These are phyloP conservation scores for Hirtodrosophila histrioides DNA, from an alignment of 2,888 invertebrate species.

Conservation along the genomic window DNA sequence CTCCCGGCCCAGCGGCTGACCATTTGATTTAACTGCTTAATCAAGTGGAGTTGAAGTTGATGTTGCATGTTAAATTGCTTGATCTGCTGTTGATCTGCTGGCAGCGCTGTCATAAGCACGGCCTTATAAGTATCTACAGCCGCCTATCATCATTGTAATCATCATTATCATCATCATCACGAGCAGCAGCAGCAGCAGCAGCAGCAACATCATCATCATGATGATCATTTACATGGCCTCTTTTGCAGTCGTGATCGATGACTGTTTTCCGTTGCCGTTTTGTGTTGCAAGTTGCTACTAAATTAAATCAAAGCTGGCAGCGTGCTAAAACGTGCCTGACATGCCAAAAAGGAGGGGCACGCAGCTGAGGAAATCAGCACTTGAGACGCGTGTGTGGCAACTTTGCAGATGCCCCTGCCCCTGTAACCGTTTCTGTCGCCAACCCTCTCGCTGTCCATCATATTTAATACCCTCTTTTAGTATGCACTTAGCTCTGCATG, in stretches of 20 bases:
- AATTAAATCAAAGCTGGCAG: conserved; percentile 80
- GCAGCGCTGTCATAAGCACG: conserved; percentile 51
- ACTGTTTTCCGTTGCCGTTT: conserved; percentile 43
- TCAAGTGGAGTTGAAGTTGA: conserved; percentile 66
- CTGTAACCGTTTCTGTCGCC: too few relatives aligned
- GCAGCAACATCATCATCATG: conserved; percentile 1
- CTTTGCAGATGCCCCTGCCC: conserved; percentile 1
- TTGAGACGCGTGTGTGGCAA: conserved; percentile 69
- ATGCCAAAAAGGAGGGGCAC: conserved; percentile 55
- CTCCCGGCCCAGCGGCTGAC: conserved; percentile 20
- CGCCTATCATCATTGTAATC: conserved; percentile 7
- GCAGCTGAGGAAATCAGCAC: conserved; percentile 65
- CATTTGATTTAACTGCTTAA: conserved; percentile 77
- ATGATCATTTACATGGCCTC: conserved; percentile 20
- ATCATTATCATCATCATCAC: conserved; percentile 6
- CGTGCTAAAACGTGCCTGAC: conserved; percentile 79
- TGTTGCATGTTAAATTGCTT: conserved; percentile 73
- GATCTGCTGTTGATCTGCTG: conserved; percentile 59
- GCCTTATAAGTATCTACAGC: conserved; percentile 28
- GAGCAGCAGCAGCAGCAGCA: too few relatives aligned
- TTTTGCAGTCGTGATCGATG: conserved; percentile 68
- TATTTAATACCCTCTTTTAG: conserved; percentile 22
- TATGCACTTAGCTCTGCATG: conserved; percentile 49
- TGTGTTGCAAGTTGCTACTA: conserved; percentile 65
- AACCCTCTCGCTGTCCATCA: not conserved